Base-by-base conservation (phyloP, 2,113 vertebrate species). In the Lycocorax pyrrhopterus region DNA sequence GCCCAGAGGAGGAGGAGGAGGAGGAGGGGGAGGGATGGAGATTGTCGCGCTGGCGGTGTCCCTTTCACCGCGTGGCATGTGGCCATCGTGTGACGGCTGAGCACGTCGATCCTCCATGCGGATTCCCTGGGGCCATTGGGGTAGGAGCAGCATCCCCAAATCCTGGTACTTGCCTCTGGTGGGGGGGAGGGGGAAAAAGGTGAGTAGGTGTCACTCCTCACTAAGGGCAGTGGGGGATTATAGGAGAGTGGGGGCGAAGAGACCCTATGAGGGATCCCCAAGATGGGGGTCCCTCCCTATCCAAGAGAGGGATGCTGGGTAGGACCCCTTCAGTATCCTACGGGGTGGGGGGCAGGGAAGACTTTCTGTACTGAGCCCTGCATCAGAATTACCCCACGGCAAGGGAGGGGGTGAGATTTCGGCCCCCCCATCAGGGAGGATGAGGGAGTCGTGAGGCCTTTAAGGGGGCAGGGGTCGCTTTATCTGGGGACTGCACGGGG, bases 101-200 rank as follows among this genome's bases (percentile, higher is more conserved):
- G 44, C 26, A 35, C 5, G 30, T 23, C 9, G 12, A 62, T 44
- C 49, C 49, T 53, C 51, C 41, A 3, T 9, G 16, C 18, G 15
- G 55, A 68, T 63, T 83, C 26, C 35, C 35, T 32, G 56, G 49
- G 63, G 30, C 47, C 26, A 6, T 9, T 47, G 30, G 41, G 41
- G 12, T 27, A 49, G 43, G 41, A 22, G 30, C 29, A 23, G 43
- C 43, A 44, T 32, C 46, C 46, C 21, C 7, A 25, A 60, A 44
- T 44, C 32, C n/a, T 7, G 16, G 18, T 41, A 16, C 25, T 49
- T 32, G 8, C 43, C n/a, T 32, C 17, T 26, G 32, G 55, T 12
- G 27, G 26, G 37, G n/a, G 10, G 1, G 7, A 5, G 7, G 9
- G 16, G 11, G 14, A 5, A 1, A 7, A 23, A 2, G 4, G 23